Evolutionary conservation across 2,888 invertebrate species (phyloP).

Genomic region (Synergus umbraculus): DNA sequence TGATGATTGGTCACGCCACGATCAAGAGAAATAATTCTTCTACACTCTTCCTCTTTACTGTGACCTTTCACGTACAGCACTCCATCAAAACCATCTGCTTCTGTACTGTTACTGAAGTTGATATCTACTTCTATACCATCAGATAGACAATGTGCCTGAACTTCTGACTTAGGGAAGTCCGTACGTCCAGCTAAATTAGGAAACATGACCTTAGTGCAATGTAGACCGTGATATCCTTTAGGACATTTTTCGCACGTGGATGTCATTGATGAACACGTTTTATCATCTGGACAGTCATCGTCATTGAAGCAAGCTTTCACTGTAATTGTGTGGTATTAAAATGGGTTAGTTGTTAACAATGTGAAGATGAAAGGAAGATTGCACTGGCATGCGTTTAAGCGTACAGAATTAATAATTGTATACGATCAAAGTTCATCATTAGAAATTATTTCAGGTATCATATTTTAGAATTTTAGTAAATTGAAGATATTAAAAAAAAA

Average conservation of each 20-base stretch:
- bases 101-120: conserved; percentile 78
- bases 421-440: not conserved
- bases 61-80: conserved; percentile 96
- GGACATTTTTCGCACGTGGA: conserved; percentile 89
- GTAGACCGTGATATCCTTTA: conserved; percentile 85
- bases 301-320: conserved; percentile 83
- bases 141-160: conserved; percentile 92
- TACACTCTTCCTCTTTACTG: conserved; percentile 94
- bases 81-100: conserved; percentile 84
- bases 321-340: conserved; percentile 44
- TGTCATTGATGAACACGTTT: conserved; percentile 85
- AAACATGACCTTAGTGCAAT: conserved; percentile 82
- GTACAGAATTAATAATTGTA: not conserved
- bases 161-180: conserved; percentile 91
- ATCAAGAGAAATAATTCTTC: conserved; percentile 88
- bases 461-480: not conserved
- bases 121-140: conserved; percentile 94
- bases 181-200: conserved; percentile 78
- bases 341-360: not conserved
- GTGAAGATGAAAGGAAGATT: not conserved
- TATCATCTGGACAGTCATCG: conserved; percentile 87
- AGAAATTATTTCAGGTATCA: not conserved
- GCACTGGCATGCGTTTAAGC: not conserved
- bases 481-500: not conserved
- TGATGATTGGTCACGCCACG: conserved; percentile 80